Base-by-base conservation (phyloP, 2,888 invertebrate genomes). In the Oscheius sp. region DNA sequence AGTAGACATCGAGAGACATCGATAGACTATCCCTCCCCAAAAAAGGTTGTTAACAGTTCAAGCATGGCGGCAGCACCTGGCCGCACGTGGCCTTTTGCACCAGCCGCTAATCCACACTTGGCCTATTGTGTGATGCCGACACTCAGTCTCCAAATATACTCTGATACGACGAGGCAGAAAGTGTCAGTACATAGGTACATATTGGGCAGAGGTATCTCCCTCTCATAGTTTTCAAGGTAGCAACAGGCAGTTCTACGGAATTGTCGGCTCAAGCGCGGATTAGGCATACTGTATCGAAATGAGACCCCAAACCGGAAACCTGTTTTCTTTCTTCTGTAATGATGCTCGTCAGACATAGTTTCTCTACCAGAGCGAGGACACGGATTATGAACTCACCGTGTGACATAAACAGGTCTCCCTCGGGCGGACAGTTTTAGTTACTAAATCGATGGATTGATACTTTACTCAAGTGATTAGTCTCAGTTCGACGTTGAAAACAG, bases 101-200 rank as follows among this genome's bases (percentile, higher is more conserved):
- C 66, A 66, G 66, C 66, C 66, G 66, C 66, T 66, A 66, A 66
- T 66, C 66, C 66, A 23, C 66, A 66, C 66, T 66, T 66, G 66
- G 49, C 66, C 66, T 66, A 66, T 66, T 66, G 66, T 66, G 66
- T 29, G 52, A 27, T 66, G 66, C 52, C 66, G 66, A 29, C 66
- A 27, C 66, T 49, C 49, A 27, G 35, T 52, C 49, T 35, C 25
- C 66, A 66, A 66, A 66, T 66, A 66, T 66, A 66, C 49, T 66
- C 66, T 49, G 66, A 66, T 66, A 66, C 49, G 66, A 66, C 35
- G n/a, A 9, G 35, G 52, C 49, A 49, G 29, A 66, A 52, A 52
- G 64, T 64, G 49, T 66, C 66, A 52, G 52, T 52, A 66, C 66
- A 49, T 66, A 16, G 66, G 66, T 49, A 52, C 66, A 52, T 27